Evolutionary conservation across 2,113 vertebrate species (phyloP).

Genomic region (Syrmaticus mikado): DNA sequence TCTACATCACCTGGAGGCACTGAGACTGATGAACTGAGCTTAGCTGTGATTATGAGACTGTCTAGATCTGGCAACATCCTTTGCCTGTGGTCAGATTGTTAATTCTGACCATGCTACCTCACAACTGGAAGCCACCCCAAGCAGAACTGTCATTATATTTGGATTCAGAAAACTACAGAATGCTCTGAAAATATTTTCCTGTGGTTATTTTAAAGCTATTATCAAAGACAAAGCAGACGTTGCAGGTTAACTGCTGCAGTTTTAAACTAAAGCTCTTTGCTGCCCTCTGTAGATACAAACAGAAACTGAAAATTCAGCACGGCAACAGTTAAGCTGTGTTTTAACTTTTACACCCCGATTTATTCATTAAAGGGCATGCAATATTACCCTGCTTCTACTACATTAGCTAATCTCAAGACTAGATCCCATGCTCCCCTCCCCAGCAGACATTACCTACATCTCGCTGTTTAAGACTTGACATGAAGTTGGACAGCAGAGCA

Average conservation of each 20-base stretch:
- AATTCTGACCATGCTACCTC: not conserved
- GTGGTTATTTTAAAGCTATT: not conserved
- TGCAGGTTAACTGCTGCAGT: not conserved
- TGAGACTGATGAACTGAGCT: slow-evolving; percentile 1
- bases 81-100: slow-evolving; percentile 21
- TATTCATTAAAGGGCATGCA: not conserved
- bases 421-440: not conserved
- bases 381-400: not conserved
- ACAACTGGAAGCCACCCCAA: not conserved
- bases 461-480: not conserved
- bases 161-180: slow-evolving; percentile 17
- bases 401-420: not conserved
- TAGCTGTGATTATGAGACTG: not conserved
- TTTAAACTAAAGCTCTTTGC: slow-evolving; percentile 75
- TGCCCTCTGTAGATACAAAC: slow-evolving; percentile 75
- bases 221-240: not conserved
- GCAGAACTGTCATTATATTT: not conserved
- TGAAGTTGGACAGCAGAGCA: not conserved
- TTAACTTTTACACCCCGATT: not conserved
- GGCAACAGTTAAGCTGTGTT: not conserved
- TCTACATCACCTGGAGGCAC: slow-evolving; percentile 28
- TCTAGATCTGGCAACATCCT: not conserved
- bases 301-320: not conserved
- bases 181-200: not conserved
- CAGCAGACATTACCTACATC: not conserved